Evolutionary conservation across 2,797 vertebrate genomes (phyloP), one percentile per base, ranked within the genome.

Genomic region (Setipinna tenuifilis): DNA sequence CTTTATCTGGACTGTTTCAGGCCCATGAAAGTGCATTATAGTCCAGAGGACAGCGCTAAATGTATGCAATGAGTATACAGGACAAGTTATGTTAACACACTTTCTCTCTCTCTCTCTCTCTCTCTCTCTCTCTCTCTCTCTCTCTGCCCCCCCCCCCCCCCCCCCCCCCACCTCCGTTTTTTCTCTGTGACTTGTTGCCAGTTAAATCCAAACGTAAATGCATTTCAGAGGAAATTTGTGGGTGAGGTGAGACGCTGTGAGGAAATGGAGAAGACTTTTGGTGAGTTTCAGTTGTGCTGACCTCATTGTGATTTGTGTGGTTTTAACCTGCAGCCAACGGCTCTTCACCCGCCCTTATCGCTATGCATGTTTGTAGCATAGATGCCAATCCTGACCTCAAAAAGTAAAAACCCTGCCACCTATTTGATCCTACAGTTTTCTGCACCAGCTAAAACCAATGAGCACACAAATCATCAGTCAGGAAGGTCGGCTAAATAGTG

Each of bases 211-310:
- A 95, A 94, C 0, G 94, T 97, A 68, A 97, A 93, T 0, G 93
- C 95, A 54, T 97, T 97, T 91, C 96, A 97, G 93, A 95, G 97
- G 87, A 96, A 96, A 85, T 97, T 96, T 82, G 96, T 97, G 86
- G 96, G 92, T 0, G 97, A 97, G 21, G 92, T 97, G 21, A 93
- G 96, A 9, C 95, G 97, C 87, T 97, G 96, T 0, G 97, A 97
- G 87, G 96, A 97, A 85, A 93, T 97, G 93, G 96, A 97, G 92
- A 97, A 96, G 83, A 96, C 94, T 0, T 97, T 97, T 84, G 90
- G 96, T 97, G 91, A 96, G 96, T 93, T 78, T 44, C 35, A 21
- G 31, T 10, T 78, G 1, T 35, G 19, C 17, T 41, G 68, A 35
- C 28, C 65, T 35, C 65, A 68, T 28, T 28, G 25, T 31, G 46